These are phyloP conservation scores for Trialeurodes vaporariorum DNA, from an alignment of 1,140 invertebrate genomes.

Conservation along the genomic window DNA sequence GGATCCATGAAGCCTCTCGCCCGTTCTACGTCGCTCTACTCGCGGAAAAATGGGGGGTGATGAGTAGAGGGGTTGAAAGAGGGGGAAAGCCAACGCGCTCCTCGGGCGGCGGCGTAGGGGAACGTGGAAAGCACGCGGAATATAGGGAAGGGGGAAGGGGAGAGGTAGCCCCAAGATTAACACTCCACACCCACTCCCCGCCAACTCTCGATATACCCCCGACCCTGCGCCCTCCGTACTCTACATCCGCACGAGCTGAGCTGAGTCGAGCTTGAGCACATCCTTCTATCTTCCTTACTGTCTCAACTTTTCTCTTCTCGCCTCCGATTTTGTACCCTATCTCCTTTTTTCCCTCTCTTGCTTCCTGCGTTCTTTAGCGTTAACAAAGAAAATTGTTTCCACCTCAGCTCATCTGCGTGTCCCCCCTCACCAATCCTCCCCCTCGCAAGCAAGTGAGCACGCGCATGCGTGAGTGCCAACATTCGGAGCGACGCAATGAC, in stretches of 20 bases:
- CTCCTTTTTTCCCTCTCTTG: not conserved
- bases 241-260: no score
- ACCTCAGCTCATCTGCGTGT: not conserved
- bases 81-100: not conserved
- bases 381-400: not conserved
- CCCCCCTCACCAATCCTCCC: not conserved
- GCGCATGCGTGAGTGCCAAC: no score
- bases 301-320: no score
- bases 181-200: slow-evolving; percentile 2
- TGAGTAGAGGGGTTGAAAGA: no score
- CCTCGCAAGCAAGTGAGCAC: no score
- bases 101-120: no score
- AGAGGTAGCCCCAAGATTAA: slow-evolving; percentile 10
- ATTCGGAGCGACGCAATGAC: no score
- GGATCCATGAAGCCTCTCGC: not conserved
- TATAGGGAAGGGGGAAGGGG: not conserved
- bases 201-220: not conserved
- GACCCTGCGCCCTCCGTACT: not conserved
- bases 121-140: not conserved
- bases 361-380: not conserved
- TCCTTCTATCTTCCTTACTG: no score
- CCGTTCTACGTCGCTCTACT: no score
- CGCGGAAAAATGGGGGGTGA: no score
- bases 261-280: no score
- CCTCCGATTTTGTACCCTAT: not conserved